Percentiles rank a stretch among this genome's conserved stretches.
Evolutionary conservation across 2,888 invertebrate genomes (phyloP).

Genomic region (Cremastinae sp.): DNA sequence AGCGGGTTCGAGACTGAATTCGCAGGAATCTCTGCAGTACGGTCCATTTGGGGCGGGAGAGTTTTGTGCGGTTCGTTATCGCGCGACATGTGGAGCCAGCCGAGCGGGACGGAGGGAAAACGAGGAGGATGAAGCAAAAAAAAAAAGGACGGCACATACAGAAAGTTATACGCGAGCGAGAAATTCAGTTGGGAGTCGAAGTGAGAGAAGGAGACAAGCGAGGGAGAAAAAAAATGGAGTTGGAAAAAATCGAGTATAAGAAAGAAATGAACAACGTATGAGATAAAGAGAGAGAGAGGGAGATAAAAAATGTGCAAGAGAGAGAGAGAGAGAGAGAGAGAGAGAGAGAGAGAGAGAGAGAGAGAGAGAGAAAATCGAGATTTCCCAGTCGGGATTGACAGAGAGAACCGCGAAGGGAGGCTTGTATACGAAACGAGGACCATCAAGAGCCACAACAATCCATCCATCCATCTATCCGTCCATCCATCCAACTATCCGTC

Average conservation of each 20-base stretch:
- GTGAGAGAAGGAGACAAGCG: too few relatives aligned
- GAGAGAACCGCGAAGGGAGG: constrained; percentile 31
- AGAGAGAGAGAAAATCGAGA: constrained; percentile 21
- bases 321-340: constrained; percentile 63
- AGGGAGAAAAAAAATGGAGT: too few relatives aligned
- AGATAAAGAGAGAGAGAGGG: constrained; percentile 59
- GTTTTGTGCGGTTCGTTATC: constrained; percentile 60
- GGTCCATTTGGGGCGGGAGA: constrained; percentile 77
- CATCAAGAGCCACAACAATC: constrained; percentile 54
- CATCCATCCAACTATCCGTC: constrained; percentile 42
- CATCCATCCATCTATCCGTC: constrained; percentile 73
- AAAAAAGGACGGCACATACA: too few relatives aligned
- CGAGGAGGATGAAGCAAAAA: too few relatives aligned
- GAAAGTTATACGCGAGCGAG: too few relatives aligned
- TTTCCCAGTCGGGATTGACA: constrained; percentile 45
- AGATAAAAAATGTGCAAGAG: constrained; percentile 40
- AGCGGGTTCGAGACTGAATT: constrained; percentile 17
- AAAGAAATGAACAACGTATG: too few relatives aligned
- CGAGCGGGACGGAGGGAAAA: constrained; percentile 78
- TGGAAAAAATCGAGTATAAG: too few relatives aligned
- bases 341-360: constrained; percentile 17
- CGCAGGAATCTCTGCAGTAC: constrained; percentile 60
- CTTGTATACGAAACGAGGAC: constrained; percentile 37
- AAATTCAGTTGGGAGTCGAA: too few relatives aligned
- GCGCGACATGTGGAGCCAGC: constrained; percentile 79